These are phyloP conservation scores for Rhinopomastus cyanomelas DNA, from an alignment of 2,113 vertebrate species.

Conservation along the genomic window DNA sequence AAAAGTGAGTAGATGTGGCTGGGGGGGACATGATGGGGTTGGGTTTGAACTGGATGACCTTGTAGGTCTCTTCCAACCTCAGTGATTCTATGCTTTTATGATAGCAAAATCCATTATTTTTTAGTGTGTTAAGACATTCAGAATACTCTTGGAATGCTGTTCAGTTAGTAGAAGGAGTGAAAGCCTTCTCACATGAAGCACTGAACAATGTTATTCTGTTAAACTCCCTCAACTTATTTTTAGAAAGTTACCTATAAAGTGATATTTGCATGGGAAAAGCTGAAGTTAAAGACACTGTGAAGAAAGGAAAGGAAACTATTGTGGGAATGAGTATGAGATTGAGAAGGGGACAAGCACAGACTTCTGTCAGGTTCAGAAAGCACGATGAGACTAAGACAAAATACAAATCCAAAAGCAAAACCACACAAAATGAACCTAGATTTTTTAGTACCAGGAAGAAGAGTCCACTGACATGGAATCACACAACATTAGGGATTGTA, in stretches of 20 bases:
- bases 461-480: no score
- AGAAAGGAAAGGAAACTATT: not conserved
- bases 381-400: not conserved
- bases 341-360: not conserved
- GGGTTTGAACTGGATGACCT: no score
- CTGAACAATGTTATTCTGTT: not conserved
- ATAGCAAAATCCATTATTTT: not conserved
- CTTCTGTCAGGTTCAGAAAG: not conserved
- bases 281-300: not conserved
- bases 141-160: not conserved
- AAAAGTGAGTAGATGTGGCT: no score
- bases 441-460: not conserved
- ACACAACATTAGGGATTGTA: no score
- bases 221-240: not conserved
- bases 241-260: not conserved
- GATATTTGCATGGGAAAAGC: accelerated
- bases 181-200: not conserved
- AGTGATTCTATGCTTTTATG: no score
- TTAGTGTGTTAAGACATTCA: not conserved
- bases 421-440: not conserved
- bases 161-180: not conserved
- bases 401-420: not conserved
- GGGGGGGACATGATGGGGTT: no score
- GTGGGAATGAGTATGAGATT: not conserved
- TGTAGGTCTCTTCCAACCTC: no score